Base-by-base conservation (phyloP, 2,888 invertebrate genomes). In the Drosophila borealis region DNA sequence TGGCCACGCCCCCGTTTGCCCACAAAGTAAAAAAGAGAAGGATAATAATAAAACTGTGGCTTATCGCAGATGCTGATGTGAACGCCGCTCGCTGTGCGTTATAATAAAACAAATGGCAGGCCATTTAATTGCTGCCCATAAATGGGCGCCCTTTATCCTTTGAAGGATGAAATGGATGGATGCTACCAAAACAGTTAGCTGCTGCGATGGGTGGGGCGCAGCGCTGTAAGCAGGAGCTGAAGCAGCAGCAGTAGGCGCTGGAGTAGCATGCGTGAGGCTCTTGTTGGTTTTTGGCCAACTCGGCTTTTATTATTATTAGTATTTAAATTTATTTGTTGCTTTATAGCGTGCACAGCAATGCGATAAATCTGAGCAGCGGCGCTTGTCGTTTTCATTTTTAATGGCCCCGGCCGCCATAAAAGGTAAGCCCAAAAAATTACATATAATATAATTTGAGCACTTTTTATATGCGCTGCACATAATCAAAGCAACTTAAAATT, bases 61-160 rank as follows among this genome's bases (percentile, higher is more conserved):
- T 85, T 85, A 85, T 85, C 85, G 79, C 82, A 76, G 86, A 88
- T 90, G 89, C 81, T 71, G 75, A 75, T 73, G 86, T 70, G 78
- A 70, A 54, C 64, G 74, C 62, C 77, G 78, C 74, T 78, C 68
- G 71, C 68, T 63, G 74, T 66, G 78, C 78, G 67, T 80, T 79
- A 78, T 80, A 81, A 91, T 89, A 91, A 89, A 91, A 90, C 89
- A 91, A 89, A 89, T 91, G 91, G 89, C 90, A 90, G 86, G 74
- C 90, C 76, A 89, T 89, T 89, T 89, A 89, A 89, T 91, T 91
- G 89, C 87, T 87, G 90, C 79, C 82, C 91, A 90, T 91, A 90
- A 89, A 91, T 89, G 90, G 81, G 68, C 70, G 60, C 85, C 77
- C 84, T 77, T 81, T 81, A 85, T 86, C 88, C 82, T 88, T 79